Evolutionary conservation across 2,888 invertebrate genomes (phyloP), one percentile per base, ranked within the genome.

Genomic region (Erannis defoliaria): DNA sequence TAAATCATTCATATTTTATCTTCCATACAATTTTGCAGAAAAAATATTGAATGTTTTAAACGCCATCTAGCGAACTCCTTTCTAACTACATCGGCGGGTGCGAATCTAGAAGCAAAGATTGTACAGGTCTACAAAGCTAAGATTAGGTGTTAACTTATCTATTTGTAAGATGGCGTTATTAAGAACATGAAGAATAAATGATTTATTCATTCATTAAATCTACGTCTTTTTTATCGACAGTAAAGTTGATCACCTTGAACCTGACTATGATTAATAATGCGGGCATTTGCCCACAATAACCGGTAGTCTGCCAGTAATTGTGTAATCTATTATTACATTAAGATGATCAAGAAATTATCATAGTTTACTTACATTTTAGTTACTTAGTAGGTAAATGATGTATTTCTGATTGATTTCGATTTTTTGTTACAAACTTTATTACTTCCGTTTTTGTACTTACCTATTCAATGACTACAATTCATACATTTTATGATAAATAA

Each of bases 91-190:
- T 16, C 5, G 50, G 4, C 14, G 12, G 43, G 35, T 55, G 9
- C 31, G 23, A 40, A 45, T 42, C 26, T 49, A 26, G 19, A 43
- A 2, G 23, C 38, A 19, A 38, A 31, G 21, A 8, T 46, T 8
- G 31, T 45, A 37, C 14, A 45, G 33, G 46, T 42, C 16, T 10
- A 31, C 1, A 31, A 16, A 26, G 5, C 43, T 5, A 46, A 31
- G 31, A 5, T 31, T 12, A 46, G 6, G 1, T 18, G 19, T 23
- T 46, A 19, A 31, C 33, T 0, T 46, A 33, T 31, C 48, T 23
- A n/a, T 35, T 37, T 40, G 54, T 46, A 45, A 63, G 66, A 65
- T 66, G 70, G 64, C 69, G 63, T 53, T 62, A 55, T 64, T 62
- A 26, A 46, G 16, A 64, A 48, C 19, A n/a, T n/a, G 8, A 38